Evolutionary conservation across 2,797 vertebrate species (phyloP), one percentile per base, ranked within the genome.

Genomic region (Semaprochilodus insignis): DNA sequence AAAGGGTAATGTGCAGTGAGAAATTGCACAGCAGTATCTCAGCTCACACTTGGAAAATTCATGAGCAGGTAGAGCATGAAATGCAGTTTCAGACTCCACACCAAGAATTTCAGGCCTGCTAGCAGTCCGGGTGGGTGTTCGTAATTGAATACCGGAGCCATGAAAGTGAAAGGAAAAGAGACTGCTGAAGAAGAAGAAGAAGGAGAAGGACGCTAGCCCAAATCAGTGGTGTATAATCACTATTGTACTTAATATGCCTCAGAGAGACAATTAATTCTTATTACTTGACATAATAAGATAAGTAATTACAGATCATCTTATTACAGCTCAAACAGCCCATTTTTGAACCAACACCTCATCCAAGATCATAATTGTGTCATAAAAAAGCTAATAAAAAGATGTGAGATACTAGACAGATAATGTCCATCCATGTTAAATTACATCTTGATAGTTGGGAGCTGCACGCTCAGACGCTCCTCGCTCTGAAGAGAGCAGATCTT

Each of bases 401-500:
- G 34, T 15, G 6, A 0, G 23, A 40, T 67, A 21, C 34, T 21
- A 67, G 55, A 52, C 71, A 62, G 67, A 48, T 67, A 80, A 36
- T 17, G 51, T 16, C 59, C 5, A 63, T 27, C 57, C 21, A 25
- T 31, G 62, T 63, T 65, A n/a, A 51, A 72, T 63, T 80, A 40
- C 34, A 40, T 23, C 65, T 67, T 21, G 19, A 78, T 44, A 72
- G 34, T 51, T 62, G 40, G 25, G 8, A 63, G 67, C 57, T 23
- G 15, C 23, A 52, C 31, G 25, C 60, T 72, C 17, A 80, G 40
- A 57, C 1, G 31, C 17, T 11, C 1, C 31, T 71, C 17, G 51
- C 55, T 27, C 70, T 79, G 27, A 79, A 27, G n/a, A 31, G 77
- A 48, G 44, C 36, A 72, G 54, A 23, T 71, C 10, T 73, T 73